Evolutionary conservation across 1,140 invertebrate species (phyloP).

Genomic region (Listronotus oregonensis): DNA sequence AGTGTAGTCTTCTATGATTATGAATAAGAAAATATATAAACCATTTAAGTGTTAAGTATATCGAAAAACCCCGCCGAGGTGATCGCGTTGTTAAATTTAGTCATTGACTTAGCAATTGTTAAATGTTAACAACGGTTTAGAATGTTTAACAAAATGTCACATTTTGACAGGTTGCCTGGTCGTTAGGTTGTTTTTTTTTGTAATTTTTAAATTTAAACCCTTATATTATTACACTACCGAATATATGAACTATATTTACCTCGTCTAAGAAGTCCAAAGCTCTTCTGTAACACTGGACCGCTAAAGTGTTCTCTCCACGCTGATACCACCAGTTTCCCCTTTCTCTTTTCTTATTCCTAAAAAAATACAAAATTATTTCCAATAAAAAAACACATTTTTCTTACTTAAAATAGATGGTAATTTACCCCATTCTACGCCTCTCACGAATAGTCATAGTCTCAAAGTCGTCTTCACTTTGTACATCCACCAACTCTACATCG

Average conservation of each 20-base stretch:
- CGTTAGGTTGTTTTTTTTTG: too few relatives aligned
- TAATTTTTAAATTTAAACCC: too few relatives aligned
- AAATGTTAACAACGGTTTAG: too few relatives aligned
- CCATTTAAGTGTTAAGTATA: too few relatives aligned
- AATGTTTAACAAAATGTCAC: too few relatives aligned
- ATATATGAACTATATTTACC: constrained; percentile 3
- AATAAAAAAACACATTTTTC: not conserved
- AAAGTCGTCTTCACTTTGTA: constrained; percentile 67
- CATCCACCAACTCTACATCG: constrained; percentile 70
- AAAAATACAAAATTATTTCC: constrained; percentile 33
- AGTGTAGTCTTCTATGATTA: too few relatives aligned
- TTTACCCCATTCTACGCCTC: constrained; percentile 70
- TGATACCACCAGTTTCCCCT: constrained; percentile 88
- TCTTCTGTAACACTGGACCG: constrained; percentile 83
- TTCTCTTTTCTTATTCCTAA: constrained; percentile 77
- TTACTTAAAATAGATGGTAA: not conserved
- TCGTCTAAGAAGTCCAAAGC: constrained; percentile 82
- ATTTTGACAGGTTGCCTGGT: too few relatives aligned
- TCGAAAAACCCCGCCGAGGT: too few relatives aligned
- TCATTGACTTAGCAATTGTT: too few relatives aligned
- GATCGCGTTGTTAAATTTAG: too few relatives aligned
- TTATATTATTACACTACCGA: too few relatives aligned
- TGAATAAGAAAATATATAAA: too few relatives aligned
- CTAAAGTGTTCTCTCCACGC: constrained; percentile 74
- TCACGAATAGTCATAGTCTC: constrained; percentile 63